phyloP scores from a whole-genome alignment of 2,113 vertebrate genomes.

The Microtus oregoni region DNA sequence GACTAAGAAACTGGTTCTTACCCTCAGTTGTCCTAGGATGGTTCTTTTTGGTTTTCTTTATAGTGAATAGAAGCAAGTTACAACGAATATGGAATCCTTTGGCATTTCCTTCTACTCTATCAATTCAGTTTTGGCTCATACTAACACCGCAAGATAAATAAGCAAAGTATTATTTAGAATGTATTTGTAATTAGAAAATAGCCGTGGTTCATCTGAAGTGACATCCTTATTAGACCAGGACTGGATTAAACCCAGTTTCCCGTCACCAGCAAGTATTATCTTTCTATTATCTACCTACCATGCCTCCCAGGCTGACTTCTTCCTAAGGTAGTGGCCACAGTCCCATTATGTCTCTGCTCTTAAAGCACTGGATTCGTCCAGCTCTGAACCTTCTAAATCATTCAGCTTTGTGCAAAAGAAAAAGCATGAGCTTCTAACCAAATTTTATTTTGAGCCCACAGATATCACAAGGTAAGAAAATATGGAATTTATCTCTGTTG shows the following conservation, averaged over 20 bases:
- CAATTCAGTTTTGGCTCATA: constrained; percentile 43
- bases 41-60: not conserved
- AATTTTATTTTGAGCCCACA: constrained; percentile 53
- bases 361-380: constrained; percentile 1
- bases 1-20: not conserved
- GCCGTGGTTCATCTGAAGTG: constrained; percentile 21
- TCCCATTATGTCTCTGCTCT: constrained; percentile 5
- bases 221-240: not conserved
- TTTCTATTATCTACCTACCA: not conserved
- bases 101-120: constrained; percentile 14
- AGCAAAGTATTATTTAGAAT: constrained; percentile 34
- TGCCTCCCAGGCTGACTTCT: not conserved
- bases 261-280: not conserved
- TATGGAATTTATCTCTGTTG: constrained; percentile 8
- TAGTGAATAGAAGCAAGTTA: constrained; percentile 11
- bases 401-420: constrained; percentile 2
- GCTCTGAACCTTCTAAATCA: not conserved
- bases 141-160: not conserved
- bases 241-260: not conserved
- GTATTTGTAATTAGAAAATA: constrained; percentile 49
- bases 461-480: constrained; percentile 45
- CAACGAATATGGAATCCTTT: not conserved
- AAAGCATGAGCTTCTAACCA: constrained; percentile 30
- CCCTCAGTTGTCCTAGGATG: not conserved
- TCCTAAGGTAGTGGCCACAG: not conserved